Evolutionary conservation across 1,140 invertebrate genomes (phyloP).

Genomic region (Drosophila leontia): DNA sequence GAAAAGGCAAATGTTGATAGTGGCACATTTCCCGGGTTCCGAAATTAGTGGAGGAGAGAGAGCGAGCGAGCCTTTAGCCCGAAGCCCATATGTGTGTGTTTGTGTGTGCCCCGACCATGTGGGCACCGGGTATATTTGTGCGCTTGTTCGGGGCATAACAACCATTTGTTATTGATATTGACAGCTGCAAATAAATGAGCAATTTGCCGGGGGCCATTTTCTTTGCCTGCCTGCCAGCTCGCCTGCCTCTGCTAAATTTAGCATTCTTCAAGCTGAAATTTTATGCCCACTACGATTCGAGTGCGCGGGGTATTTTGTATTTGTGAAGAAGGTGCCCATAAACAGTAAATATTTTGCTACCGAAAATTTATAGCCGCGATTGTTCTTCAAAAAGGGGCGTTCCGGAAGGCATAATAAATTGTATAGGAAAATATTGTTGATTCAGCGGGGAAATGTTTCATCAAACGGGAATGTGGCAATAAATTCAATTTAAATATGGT

Average conservation of each 20-base stretch:
- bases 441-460: not conserved
- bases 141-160: conserved; percentile 73
- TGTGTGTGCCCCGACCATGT: conserved; percentile 16
- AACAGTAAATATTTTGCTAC: conserved; percentile 36
- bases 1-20: conserved; percentile 65
- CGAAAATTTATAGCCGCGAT: conserved; percentile 29
- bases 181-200: conserved; percentile 84
- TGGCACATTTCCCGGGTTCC: conserved; percentile 66
- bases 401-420: conserved; percentile 7
- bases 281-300: conserved; percentile 22
- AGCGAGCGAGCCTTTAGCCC: too few species aligned
- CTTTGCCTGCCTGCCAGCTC: conserved; percentile 17
- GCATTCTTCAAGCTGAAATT: conserved; percentile 44
- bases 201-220: conserved; percentile 67
- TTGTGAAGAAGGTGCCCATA: conserved; percentile 26
- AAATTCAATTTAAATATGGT: not conserved
- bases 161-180: conserved; percentile 84
- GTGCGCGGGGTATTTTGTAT: conserved; percentile 31
- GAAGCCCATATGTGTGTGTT: conserved; percentile 15
- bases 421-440: not conserved
- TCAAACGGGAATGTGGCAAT: not conserved
- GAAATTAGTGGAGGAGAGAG: conserved; percentile 46
- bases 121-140: conserved; percentile 24
- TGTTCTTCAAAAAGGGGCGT: not conserved
- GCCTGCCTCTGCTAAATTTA: conserved; percentile 63